Evolutionary conservation across 2,797 vertebrate species (phyloP), one percentile per base, ranked within the genome.

Genomic region (Poeciliopsis gracilis): DNA sequence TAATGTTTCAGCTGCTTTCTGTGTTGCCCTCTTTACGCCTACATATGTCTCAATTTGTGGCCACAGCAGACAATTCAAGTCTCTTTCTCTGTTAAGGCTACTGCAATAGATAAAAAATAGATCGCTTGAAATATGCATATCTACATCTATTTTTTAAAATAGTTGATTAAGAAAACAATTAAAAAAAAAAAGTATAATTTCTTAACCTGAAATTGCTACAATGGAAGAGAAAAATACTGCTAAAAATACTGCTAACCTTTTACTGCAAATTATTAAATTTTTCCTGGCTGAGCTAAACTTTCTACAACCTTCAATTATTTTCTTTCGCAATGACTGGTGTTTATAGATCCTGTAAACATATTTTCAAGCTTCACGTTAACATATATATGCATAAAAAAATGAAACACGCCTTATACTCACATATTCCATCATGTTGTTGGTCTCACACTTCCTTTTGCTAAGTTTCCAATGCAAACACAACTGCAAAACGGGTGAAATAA

Each of bases 381-480:
- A 67, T 11, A 67, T 38, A 41, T 0, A 36, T 8, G 0, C 63
- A 63, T 16, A 36, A 66, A 66, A 66, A 8, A 66, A 4, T 66
- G 0, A 33, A 63, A 79, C 11, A 96, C 95, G 66, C 25, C 94
- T 93, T 92, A 95, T 95, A 97, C 98, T 97, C 96, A 99, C 98
- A 96, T 99, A 99, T 97, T 99, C 98, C 98, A 99, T 99, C 98
- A 99, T 99, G 97, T 99, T 99, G 97, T 98, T 99, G 95, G 97
- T 98, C 96, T 99, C 97, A 96, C 98, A 99, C 98, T 99, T 99
- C 96, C 98, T 97, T 97, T 98, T 99, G 96, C 98, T 99, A 94
- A 99, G 96, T 93, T 95, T 97, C 98, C 98, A 99, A 94, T 99
- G 98, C 97, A 99, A 97, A 97, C 97, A 99, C 95, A 99, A 95